These are phyloP conservation scores for Pleuronectes platessa DNA, from an alignment of 2,113 vertebrate genomes.

Conservation along the genomic window DNA sequence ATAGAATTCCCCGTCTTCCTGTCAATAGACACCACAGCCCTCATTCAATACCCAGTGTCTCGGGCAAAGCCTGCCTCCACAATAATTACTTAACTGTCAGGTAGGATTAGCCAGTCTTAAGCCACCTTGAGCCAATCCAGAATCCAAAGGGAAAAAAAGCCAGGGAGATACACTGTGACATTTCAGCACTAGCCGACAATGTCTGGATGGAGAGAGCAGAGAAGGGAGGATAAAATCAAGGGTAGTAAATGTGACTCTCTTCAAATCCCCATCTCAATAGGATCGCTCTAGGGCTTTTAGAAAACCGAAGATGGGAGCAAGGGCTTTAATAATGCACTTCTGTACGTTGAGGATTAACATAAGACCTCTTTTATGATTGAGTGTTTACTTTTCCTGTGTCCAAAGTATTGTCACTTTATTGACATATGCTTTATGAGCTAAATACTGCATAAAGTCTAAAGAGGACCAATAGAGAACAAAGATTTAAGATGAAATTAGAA, in stretches of 20 bases:
- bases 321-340: slow-evolving; percentile 61
- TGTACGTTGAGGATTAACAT: slow-evolving; percentile 40
- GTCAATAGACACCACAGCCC: slow-evolving; percentile 57
- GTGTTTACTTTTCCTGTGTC: neutral
- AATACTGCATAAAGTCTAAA: neutral
- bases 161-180: slow-evolving; percentile 58
- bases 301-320: slow-evolving; percentile 54
- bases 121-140: slow-evolving; percentile 62
- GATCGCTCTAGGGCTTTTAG: slow-evolving; percentile 62
- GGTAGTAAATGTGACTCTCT: slow-evolving; percentile 67
- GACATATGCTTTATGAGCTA: too few relatives aligned
- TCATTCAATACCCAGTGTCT: slow-evolving; percentile 71
- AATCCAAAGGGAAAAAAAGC: slow-evolving; percentile 42
- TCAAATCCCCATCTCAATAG: slow-evolving; percentile 57
- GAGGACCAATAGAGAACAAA: neutral
- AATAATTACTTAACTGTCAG: slow-evolving; percentile 81
- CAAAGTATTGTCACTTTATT: neutral
- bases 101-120: slow-evolving; percentile 73
- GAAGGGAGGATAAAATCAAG: slow-evolving; percentile 39
- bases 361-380: slow-evolving; percentile 7
- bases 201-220: slow-evolving; percentile 25
- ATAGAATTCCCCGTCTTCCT: slow-evolving; percentile 51
- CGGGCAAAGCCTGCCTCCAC: slow-evolving; percentile 64
- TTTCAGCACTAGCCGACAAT: slow-evolving; percentile 50
- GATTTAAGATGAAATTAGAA: too few relatives aligned